These are phyloP conservation scores for Salticus scenicus DNA, from an alignment of 2,888 invertebrate genomes.

Conservation along the genomic window DNA sequence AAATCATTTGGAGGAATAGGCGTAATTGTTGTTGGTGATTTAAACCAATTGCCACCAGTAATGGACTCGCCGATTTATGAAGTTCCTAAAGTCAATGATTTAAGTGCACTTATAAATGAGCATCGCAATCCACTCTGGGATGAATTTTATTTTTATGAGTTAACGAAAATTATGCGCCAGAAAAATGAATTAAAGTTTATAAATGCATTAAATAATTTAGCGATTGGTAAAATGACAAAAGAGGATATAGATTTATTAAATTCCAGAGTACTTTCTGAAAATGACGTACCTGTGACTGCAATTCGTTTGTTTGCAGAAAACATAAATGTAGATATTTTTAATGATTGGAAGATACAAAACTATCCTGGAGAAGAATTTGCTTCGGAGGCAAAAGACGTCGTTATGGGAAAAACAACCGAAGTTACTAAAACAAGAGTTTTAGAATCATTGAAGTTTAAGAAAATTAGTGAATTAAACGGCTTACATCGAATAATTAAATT, in stretches of 20 bases:
- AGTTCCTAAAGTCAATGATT: not conserved
- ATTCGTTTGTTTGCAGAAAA: too few relatives aligned
- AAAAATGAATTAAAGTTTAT: constrained; percentile 52
- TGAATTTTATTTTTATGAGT: constrained; percentile 52
- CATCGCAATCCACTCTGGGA: constrained; percentile 15
- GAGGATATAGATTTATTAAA: constrained; percentile 36
- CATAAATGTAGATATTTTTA: not conserved
- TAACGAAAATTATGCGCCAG: constrained; percentile 70
- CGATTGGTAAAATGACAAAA: constrained; percentile 46
- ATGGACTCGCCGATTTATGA: constrained; percentile 72
- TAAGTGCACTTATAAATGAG: not conserved
- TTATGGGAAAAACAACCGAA: not conserved
- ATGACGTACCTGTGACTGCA: not conserved
- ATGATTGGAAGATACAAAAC: not conserved
- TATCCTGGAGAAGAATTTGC: not conserved
- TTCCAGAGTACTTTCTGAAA: not conserved
- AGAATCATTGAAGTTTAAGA: not conserved
- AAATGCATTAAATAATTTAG: constrained; percentile 64
- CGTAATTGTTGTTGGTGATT: constrained; percentile 74
- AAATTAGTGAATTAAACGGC: not conserved
- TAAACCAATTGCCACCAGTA: constrained; percentile 74
- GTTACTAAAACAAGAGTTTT: not conserved
- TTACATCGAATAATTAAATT: not conserved
- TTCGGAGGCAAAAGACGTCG: not conserved
- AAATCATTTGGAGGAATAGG: constrained; percentile 73